Evolutionary conservation across 1,140 invertebrate species (phyloP).

Genomic region (Listronotus bonariensis): DNA sequence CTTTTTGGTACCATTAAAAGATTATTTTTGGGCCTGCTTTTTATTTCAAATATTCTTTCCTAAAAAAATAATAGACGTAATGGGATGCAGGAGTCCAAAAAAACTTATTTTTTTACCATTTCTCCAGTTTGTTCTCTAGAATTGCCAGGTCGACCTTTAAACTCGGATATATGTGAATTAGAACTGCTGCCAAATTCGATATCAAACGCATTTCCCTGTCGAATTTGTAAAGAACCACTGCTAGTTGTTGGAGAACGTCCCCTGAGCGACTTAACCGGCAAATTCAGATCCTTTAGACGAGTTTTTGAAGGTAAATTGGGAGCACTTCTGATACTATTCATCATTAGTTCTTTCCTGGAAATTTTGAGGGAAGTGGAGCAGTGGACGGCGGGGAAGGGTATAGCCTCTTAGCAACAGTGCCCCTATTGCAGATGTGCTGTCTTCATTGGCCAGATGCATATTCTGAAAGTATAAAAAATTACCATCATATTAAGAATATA

Average conservation of each 20-base stretch:
- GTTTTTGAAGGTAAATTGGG: constrained; percentile 74
- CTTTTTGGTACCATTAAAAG: constrained; percentile 71
- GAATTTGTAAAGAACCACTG: constrained; percentile 61
- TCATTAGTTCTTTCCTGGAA: constrained; percentile 70
- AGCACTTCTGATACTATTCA: constrained; percentile 78
- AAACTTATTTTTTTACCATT: constrained; percentile 44
- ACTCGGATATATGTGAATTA: constrained; percentile 53
- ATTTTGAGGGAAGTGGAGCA: constrained; percentile 77
- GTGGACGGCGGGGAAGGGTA: constrained; percentile 78
- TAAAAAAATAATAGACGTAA: constrained; percentile 3
- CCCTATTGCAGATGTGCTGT: constrained; percentile 49
- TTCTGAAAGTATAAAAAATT: constrained; percentile 38
- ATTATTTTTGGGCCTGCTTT: constrained; percentile 66
- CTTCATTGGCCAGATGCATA: constrained; percentile 52
- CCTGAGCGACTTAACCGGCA: constrained; percentile 67
- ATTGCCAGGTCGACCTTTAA: constrained; percentile 52
- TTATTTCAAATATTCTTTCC: constrained; percentile 61
- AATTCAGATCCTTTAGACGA: constrained; percentile 69
- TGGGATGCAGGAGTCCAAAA: not conserved
- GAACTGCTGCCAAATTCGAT: constrained; percentile 52
- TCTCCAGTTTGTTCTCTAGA: constrained; percentile 46
- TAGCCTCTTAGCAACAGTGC: constrained; percentile 61
- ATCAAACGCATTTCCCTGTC: constrained; percentile 59
- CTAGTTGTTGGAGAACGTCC: constrained; percentile 65
- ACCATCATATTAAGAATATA: no score